Percentiles rank a stretch among this genome's conserved stretches.
These are phyloP conservation scores for Muntiacus muntjak DNA, from an alignment of 2,113 vertebrate genomes.

Conservation along the genomic window DNA sequence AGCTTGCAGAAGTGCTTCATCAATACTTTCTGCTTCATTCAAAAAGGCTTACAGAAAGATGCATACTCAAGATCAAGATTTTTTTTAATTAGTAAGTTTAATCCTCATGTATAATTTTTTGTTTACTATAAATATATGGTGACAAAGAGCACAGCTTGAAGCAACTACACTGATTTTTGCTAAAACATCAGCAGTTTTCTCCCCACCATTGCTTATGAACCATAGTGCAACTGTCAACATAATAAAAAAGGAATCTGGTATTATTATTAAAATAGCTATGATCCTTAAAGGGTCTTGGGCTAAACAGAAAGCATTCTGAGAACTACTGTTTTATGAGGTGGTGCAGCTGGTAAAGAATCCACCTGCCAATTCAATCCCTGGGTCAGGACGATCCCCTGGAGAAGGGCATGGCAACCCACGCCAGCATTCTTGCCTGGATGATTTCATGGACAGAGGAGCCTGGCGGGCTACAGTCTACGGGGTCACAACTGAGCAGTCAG, in stretches of 20 bases:
- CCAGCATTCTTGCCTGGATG: not conserved
- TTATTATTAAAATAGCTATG: not conserved
- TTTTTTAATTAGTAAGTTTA: not conserved
- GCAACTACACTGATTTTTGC: not conserved
- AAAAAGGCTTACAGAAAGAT: not conserved
- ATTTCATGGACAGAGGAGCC: not conserved
- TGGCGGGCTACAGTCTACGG: not conserved
- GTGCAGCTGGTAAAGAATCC: not conserved
- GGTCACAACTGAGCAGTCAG: not conserved
- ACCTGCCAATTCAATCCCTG: not conserved
- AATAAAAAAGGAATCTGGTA: not conserved
- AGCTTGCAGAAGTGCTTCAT: not conserved
- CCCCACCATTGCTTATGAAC: not conserved
- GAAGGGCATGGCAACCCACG: not conserved
- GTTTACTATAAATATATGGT: not conserved
- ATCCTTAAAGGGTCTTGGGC: not conserved
- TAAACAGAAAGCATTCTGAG: not conserved
- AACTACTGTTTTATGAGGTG: not conserved
- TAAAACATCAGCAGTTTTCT: not conserved
- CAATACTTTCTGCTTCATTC: not conserved
- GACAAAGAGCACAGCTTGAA: not conserved
- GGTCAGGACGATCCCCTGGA: not conserved
- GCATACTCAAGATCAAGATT: not conserved
- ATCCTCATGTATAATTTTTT: not conserved
- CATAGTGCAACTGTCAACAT: not conserved